Percentiles rank a stretch among this genome's conserved stretches.
These are phyloP conservation scores for Buathra laborator DNA, from an alignment of 2,888 invertebrate species.

Conservation along the genomic window DNA sequence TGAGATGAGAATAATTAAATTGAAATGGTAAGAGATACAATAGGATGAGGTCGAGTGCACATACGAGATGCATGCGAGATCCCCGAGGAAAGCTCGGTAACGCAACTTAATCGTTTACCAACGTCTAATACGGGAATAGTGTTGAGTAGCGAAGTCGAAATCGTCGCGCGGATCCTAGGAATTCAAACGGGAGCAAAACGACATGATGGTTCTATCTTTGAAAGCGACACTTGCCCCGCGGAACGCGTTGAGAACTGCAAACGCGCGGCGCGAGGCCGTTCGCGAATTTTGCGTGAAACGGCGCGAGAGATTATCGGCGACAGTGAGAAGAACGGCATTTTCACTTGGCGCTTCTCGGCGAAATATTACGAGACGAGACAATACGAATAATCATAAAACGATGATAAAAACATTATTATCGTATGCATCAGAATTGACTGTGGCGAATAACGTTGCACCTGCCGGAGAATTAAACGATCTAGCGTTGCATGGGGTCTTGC, in stretches of 20 bases:
- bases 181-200: conserved; percentile 71
- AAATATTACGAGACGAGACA: not conserved
- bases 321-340: not conserved
- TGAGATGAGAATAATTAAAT: conserved; percentile 42
- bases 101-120: conserved; percentile 38
- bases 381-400: not conserved
- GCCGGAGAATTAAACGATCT: conserved; percentile 26
- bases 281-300: conserved; percentile 59
- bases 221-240: conserved; percentile 69
- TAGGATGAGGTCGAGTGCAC: not conserved
- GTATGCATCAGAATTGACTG: not conserved
- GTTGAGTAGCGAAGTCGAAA: conserved; percentile 61
- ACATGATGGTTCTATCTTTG: conserved; percentile 72
- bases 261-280: conserved; percentile 41
- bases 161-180: conserved; percentile 65
- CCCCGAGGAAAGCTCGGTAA: conserved; percentile 7
- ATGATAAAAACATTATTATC: not conserved
- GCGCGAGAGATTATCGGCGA: conserved; percentile 5
- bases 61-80: not conserved
- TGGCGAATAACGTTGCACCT: conserved; percentile 42
- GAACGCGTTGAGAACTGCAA: conserved; percentile 58
- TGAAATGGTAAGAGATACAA: conserved; percentile 51
- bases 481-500: conserved; percentile 12
- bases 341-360: not conserved
- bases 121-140: conserved; percentile 65